Evolutionary conservation across 1,140 invertebrate species (phyloP), one percentile per base, ranked within the genome.

Genomic region (Zelostemma sp.): DNA sequence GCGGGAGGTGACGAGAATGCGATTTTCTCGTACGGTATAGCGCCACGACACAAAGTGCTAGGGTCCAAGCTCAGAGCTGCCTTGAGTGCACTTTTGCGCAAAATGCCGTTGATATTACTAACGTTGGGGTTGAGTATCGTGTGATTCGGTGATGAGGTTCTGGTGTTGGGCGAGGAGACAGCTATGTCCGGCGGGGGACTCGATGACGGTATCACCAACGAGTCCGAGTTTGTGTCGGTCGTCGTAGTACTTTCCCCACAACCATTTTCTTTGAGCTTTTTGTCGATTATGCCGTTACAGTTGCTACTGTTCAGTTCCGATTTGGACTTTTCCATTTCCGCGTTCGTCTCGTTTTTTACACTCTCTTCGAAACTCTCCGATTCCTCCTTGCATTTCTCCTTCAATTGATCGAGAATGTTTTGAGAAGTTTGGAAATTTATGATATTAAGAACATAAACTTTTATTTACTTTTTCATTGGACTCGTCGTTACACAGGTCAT

Each of bases 41-140:
- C 75, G 0, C 72, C 77, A 11, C 81, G 76, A 48, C 79, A 81
- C 2, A 88, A 75, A 0, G 86, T 80, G 19, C 84, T 82, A 0
- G 87, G 84, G 55, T 88, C 87, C 54, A 88, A 73, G 6, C 87
- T 86, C 14, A 88, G 75, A 1, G 86, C 83, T 3, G 85, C 86
- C 66, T 84, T 86, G 15, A 86, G 71, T 3, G 81, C 71, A 33
- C 60, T 84, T 53, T 83, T 85, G 18, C 76, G 75, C 15, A 82
- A 60, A 45, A 83, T 79, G n/a, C 82, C 84, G 45, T 85, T 83
- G n/a, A 80, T 76, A 51, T 79, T 80, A 45, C 68, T 74, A 3
- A 66, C 54, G 17, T 72, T 79, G 5, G 76, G 59, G 12, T 75
- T 77, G 17, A 76, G 64, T 41, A 19, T 35, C 35, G 58, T 53